phyloP scores from a whole-genome alignment of 2,888 invertebrate genomes.

The Orchesella flavescens region DNA sequence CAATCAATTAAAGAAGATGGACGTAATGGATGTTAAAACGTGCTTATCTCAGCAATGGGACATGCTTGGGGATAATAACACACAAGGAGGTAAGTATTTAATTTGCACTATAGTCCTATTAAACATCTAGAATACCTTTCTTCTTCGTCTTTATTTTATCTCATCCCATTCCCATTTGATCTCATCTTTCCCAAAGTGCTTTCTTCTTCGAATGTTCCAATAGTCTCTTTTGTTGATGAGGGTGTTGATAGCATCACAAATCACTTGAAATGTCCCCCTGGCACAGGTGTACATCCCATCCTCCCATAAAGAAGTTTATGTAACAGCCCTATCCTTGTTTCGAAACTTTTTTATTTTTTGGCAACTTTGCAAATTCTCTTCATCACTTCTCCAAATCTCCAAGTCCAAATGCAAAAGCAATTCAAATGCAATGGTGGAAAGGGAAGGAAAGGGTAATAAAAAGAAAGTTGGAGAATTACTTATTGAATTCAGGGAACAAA shows the following conservation, averaged over 20 bases:
- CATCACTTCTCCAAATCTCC: not conserved
- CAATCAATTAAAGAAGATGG: not conserved
- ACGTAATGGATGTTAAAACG: not conserved
- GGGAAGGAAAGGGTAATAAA: too few species aligned
- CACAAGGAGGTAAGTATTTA: not conserved
- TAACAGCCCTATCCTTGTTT: too few species aligned
- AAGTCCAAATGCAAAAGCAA: too few species aligned
- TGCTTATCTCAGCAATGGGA: conserved; percentile 17
- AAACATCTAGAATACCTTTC: not conserved
- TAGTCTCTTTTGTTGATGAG: not conserved
- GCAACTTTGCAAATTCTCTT: not conserved
- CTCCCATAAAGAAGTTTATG: not conserved
- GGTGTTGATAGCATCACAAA: not conserved
- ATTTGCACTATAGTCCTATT: not conserved
- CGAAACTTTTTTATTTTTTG: too few species aligned
- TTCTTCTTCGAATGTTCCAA: not conserved
- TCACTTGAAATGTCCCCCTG: not conserved
- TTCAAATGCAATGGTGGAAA: too few species aligned
- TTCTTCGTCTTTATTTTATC: not conserved
- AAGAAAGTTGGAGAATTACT: too few species aligned
- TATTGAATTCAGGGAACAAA: too few species aligned
- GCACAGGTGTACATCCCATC: not conserved
- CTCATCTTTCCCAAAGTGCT: too few species aligned
- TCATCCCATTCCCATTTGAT: too few species aligned
- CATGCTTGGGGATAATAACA: conserved; percentile 4